Conservation (phyloP, 2,888 invertebrate genomes). For the Ennomos fuscantarius region DNA sequence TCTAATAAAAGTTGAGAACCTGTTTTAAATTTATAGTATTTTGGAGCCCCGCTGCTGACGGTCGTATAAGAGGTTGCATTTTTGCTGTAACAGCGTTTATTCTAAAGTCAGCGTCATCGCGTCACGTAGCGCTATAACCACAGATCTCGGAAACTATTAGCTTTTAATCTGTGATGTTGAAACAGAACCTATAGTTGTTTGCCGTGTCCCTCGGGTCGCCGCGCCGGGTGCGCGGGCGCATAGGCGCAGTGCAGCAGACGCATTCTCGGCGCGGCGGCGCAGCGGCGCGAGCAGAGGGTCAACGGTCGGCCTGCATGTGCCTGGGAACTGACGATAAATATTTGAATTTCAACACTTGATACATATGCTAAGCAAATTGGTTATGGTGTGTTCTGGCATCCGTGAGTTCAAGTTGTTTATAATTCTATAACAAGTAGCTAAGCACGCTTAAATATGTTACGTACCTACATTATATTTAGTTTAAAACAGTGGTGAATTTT, state of each 20-base stretch:
- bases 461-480: slow-evolving; percentile 35
- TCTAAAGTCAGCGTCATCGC: slow-evolving; percentile 29
- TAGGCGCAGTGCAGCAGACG: slow-evolving; percentile 60
- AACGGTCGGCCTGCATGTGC: slow-evolving; percentile 78
- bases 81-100: slow-evolving; percentile 23
- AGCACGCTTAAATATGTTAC: slow-evolving; percentile 37
- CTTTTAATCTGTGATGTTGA: slow-evolving; percentile 37
- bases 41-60: slow-evolving; percentile 10
- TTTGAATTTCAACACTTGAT: slow-evolving; percentile 84
- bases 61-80: slow-evolving; percentile 16
- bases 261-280: slow-evolving; percentile 64
- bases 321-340: slow-evolving; percentile 83
- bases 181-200: slow-evolving; percentile 53
- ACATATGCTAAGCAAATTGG: slow-evolving; percentile 82
- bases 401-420: slow-evolving; percentile 57
- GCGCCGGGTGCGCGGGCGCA: slow-evolving; percentile 56
- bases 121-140: slow-evolving; percentile 35
- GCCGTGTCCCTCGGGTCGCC: slow-evolving; percentile 49
- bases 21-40: slow-evolving; percentile 23
- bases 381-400: slow-evolving; percentile 67
- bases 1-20: slow-evolving; percentile 26
- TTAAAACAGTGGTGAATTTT: slow-evolving; percentile 41
- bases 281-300: slow-evolving; percentile 72
- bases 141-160: too few species aligned
- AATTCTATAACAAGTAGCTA: slow-evolving; percentile 49